Base-by-base conservation (phyloP, 2,888 invertebrate genomes). In the Unio delphinus region DNA sequence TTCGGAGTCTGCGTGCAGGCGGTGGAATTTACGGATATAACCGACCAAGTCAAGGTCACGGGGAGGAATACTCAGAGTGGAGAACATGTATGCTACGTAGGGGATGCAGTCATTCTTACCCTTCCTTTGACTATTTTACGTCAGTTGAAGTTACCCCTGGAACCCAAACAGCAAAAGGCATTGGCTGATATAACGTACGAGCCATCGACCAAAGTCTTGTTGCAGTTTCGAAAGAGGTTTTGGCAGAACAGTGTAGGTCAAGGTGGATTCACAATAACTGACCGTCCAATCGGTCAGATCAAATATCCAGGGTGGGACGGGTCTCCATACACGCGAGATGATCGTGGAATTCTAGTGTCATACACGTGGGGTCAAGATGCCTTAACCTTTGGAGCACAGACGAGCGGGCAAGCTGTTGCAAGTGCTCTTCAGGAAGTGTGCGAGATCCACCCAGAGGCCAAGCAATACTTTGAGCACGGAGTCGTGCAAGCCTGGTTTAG, bases 41-140 rank as follows among this genome's bases (percentile, higher is more conserved):
- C 30, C 26, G 26, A 57, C 11, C 57, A 20, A 23, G 72, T 70
- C 23, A 66, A 23, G 17, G 75, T 75, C 0, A 60, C 20, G 2
- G 74, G 70, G 11, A 23, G 56, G 6, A 75, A 76, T 56, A 60
- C 8, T 3, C 55, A 56, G 18, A 71, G 72, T 18, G 67, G 72
- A 6, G 55, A 73, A 20, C 23, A 20, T 17, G 26, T 58, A 17
- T 23, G 17, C 0, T 67, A 61, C 55, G 17, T 6, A 15, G 75
- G 73, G 7, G 75, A 78, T 67, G 75, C 75, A 17, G 77, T 75
- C 4, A 68, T 78, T 56, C 7, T 78, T 15, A 74, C 78, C 8
- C 61, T 71, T 0, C 74, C 78, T 17, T 61, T 78, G 11, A 56
- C 67, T 1, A 70, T 76, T 55, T 60, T 78, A 11, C 66, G 78